These are phyloP conservation scores for Ophioninae sp. DNA, from an alignment of 2,888 invertebrate genomes.

Conservation along the genomic window DNA sequence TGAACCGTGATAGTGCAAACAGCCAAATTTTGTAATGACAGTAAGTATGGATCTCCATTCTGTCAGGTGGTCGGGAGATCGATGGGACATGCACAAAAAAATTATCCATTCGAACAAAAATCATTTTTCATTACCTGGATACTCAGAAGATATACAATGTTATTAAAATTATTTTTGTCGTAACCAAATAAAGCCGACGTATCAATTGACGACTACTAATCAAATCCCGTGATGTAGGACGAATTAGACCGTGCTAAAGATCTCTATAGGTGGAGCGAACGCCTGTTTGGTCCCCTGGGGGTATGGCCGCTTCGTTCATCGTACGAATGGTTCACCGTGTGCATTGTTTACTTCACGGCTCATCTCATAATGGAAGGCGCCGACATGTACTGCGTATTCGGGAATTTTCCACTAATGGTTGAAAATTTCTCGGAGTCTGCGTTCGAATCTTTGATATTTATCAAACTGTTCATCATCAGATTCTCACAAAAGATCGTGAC, in stretches of 20 bases:
- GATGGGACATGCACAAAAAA: too few species aligned
- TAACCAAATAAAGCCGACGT: too few species aligned
- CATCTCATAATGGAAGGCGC: conserved; percentile 50
- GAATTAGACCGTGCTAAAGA: conserved; percentile 25
- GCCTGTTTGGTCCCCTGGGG: conserved; percentile 30
- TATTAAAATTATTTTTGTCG: too few species aligned
- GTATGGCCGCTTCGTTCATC: conserved; percentile 38
- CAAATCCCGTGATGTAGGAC: conserved; percentile 15
- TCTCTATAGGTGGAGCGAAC: conserved; percentile 34
- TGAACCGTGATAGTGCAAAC: neutral
- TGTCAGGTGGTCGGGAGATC: neutral
- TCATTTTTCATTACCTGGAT: too few species aligned
- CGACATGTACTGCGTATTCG: conserved; percentile 55
- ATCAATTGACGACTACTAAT: neutral
- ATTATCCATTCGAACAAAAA: too few species aligned
- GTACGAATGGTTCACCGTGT: conserved; percentile 54
- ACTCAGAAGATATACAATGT: too few species aligned
- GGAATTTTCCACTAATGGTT: conserved; percentile 61
- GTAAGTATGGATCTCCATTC: neutral
- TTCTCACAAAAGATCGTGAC: conserved; percentile 41
- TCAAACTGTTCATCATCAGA: conserved; percentile 44
- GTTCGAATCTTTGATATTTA: conserved; percentile 12
- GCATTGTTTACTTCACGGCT: conserved; percentile 40
- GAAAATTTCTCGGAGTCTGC: conserved; percentile 29
- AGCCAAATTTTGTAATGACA: neutral